phyloP scores from a whole-genome alignment of 2,888 invertebrate genomes.

The Nasonovia ribisnigri region DNA sequence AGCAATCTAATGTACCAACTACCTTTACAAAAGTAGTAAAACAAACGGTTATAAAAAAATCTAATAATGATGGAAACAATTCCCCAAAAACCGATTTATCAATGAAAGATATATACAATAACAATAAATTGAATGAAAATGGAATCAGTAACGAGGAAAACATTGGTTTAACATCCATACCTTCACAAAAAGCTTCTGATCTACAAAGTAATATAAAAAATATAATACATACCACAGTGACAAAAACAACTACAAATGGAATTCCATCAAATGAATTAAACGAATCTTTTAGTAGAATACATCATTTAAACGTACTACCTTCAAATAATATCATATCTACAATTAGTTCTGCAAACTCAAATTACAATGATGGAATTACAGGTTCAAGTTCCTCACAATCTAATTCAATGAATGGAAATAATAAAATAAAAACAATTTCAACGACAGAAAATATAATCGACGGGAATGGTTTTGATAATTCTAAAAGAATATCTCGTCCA shows the following conservation, averaged over 20 bases:
- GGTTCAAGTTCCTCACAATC: background rate
- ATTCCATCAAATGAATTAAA: background rate
- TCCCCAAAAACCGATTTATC: background rate
- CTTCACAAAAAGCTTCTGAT: background rate
- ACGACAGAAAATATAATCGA: background rate
- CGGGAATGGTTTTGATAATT: background rate
- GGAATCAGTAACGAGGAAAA: background rate
- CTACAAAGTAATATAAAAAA: background rate
- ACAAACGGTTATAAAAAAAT: conserved; percentile 6
- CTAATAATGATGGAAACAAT: background rate
- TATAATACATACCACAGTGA: background rate
- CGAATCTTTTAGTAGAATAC: background rate
- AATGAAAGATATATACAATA: background rate
- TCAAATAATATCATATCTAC: background rate
- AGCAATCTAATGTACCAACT: background rate
- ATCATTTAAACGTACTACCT: background rate
- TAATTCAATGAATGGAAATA: background rate
- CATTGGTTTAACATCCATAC: background rate
- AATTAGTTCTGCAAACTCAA: background rate
- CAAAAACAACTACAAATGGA: background rate
- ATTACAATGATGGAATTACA: background rate
- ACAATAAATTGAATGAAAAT: background rate
- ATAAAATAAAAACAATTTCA: background rate
- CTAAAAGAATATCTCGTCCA: background rate
- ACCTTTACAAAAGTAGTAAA: background rate